A percentile compares a stretch with the other conserved stretches of the same genome.
Conservation (phyloP, 1,140 invertebrate species). For the Orussus abietinus region DNA sequence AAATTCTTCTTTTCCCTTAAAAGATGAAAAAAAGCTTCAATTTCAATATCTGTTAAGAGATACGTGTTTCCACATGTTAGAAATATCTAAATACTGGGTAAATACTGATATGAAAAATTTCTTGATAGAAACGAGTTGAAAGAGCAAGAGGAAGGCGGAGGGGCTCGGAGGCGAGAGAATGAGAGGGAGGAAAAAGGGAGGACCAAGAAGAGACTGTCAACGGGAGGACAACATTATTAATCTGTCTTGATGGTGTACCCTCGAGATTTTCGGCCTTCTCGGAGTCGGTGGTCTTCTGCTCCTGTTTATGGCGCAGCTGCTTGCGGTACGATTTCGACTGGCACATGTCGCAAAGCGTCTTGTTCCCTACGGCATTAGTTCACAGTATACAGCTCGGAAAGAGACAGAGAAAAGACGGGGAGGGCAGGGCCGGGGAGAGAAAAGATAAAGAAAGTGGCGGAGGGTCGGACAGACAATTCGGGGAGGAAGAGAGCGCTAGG, state of each 20-base stretch:
- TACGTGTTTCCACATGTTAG: too few relatives aligned
- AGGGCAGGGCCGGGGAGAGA: slow-evolving; percentile 11
- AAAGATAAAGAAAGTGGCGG: slow-evolving; percentile 1
- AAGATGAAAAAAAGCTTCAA: too few relatives aligned
- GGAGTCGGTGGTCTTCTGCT: slow-evolving; percentile 51
- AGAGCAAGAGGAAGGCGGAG: too few relatives aligned
- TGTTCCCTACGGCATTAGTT: slow-evolving; percentile 69
- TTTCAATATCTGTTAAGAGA: too few relatives aligned
- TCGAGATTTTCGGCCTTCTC: slow-evolving; percentile 53
- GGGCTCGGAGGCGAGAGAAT: slow-evolving; percentile 6
- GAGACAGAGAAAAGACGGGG: neutral
- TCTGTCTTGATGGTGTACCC: slow-evolving; percentile 31
- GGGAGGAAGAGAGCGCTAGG: too few relatives aligned
- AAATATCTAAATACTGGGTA: too few relatives aligned
- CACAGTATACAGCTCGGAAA: slow-evolving; percentile 28
- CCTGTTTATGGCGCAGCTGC: slow-evolving; percentile 60
- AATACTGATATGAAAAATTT: too few relatives aligned
- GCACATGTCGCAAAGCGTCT: slow-evolving; percentile 79
- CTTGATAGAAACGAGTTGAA: too few relatives aligned
- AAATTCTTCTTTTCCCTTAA: too few relatives aligned
- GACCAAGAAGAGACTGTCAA: slow-evolving; percentile 7
- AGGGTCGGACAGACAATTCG: too few relatives aligned
- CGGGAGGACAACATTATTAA: slow-evolving; percentile 10
- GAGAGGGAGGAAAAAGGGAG: neutral
- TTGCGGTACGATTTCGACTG: slow-evolving; percentile 67